phyloP scores from a whole-genome alignment of 2,113 vertebrate species.

The mouse (Mus musculus) region DNA sequence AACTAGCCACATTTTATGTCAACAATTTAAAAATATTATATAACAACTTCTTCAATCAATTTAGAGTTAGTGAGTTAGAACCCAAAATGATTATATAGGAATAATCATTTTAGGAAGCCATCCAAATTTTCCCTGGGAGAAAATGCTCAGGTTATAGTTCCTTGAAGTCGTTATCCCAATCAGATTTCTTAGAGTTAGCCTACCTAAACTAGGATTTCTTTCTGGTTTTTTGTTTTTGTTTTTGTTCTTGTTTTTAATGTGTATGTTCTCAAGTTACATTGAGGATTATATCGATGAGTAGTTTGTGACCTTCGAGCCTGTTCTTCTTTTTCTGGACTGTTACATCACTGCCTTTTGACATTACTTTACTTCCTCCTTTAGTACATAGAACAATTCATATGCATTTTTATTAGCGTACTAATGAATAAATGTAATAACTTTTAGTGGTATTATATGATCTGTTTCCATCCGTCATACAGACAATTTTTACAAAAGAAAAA shows the following conservation, averaged over 20 bases:
- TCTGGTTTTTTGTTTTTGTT: neutral
- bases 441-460: too few species aligned
- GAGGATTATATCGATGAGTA: neutral
- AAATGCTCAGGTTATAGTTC: neutral
- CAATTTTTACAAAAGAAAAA: neutral
- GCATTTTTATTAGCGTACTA: neutral
- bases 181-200: neutral
- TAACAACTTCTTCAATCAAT: neutral
- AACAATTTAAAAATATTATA: neutral
- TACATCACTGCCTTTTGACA: neutral
- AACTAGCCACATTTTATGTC: neutral
- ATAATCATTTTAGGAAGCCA: neutral
- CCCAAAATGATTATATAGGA: neutral
- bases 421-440: neutral
- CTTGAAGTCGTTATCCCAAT: slow-evolving; percentile 6
- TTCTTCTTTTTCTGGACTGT: neutral
- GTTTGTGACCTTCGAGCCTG: neutral
- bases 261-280: neutral
- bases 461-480: neutral
- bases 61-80: slow-evolving; percentile 18
- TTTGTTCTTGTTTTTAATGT: neutral
- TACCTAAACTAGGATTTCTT: neutral
- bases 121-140: slow-evolving; percentile 13
- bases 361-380: neutral
- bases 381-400: neutral